These are phyloP conservation scores for Pocota personata DNA, from an alignment of 2,888 invertebrate species.

Conservation along the genomic window DNA sequence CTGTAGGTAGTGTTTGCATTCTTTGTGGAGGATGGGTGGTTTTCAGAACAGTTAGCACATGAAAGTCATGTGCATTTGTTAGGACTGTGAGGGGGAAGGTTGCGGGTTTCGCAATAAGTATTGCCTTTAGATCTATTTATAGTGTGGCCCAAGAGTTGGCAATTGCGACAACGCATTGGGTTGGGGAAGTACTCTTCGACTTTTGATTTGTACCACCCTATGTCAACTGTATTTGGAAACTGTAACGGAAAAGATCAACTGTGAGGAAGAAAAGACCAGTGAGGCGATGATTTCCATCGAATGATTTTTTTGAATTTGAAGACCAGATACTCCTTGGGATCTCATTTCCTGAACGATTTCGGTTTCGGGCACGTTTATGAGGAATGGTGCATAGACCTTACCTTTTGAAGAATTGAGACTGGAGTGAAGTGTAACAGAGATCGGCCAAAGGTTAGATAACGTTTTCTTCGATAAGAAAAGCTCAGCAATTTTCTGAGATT, in stretches of 20 bases:
- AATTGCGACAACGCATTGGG: neutral
- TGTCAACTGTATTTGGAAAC: neutral
- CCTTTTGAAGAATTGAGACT: too few relatives aligned
- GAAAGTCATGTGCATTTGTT: neutral
- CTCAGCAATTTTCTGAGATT: too few relatives aligned
- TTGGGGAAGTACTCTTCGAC: neutral
- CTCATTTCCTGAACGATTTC: neutral
- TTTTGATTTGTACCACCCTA: neutral
- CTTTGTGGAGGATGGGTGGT: neutral
- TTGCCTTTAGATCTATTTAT: constrained; percentile 1
- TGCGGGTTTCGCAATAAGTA: neutral
- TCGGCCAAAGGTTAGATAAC: too few relatives aligned
- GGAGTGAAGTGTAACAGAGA: too few relatives aligned
- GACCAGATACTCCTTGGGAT: neutral
- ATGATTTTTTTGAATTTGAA: neutral
- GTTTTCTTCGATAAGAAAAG: too few relatives aligned
- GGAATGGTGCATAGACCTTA: too few relatives aligned
- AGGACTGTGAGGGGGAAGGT: neutral
- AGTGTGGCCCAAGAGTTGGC: constrained; percentile 4
- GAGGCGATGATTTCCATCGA: neutral
- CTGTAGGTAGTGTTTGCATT: neutral
- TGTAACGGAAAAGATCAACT: neutral
- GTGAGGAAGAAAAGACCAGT: neutral
- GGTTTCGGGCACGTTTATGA: neutral
- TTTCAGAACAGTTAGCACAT: neutral